These are phyloP conservation scores for Apodemia zela DNA, from an alignment of 2,888 invertebrate genomes.

Conservation along the genomic window DNA sequence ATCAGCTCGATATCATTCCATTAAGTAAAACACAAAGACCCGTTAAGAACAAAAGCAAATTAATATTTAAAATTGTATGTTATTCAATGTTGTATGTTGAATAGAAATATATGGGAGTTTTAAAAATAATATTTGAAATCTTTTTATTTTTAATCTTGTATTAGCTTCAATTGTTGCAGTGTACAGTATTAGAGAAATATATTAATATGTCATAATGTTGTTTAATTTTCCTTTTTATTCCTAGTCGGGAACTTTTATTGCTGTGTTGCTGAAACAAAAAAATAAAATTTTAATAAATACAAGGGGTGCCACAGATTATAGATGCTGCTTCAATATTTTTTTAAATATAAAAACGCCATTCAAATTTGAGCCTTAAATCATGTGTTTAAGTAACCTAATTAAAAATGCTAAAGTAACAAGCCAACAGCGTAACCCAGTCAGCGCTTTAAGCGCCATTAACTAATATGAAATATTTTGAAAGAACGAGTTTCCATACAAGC, in stretches of 20 bases:
- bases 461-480: too few species aligned
- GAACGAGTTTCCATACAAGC: too few species aligned
- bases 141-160: constrained; percentile 48
- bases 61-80: constrained; percentile 57
- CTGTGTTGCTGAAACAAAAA: constrained; percentile 38
- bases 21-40: constrained; percentile 50
- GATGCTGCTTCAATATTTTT: too few species aligned
- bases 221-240: constrained; percentile 42
- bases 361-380: too few species aligned
- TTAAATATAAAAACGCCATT: too few species aligned
- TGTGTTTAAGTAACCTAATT: too few species aligned
- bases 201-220: constrained; percentile 55
- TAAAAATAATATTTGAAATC: constrained; percentile 50
- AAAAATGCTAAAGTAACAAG: too few species aligned
- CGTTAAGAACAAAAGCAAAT: constrained; percentile 47
- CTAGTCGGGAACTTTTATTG: constrained; percentile 33
- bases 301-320: too few species aligned
- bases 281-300: background rate
- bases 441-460: too few species aligned
- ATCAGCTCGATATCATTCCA: constrained; percentile 78
- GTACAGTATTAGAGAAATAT: constrained; percentile 74
- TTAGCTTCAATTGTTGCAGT: constrained; percentile 56
- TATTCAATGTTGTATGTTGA: constrained; percentile 72
- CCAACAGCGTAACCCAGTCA: too few species aligned
- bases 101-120: constrained; percentile 70